A percentile compares a stretch with the other conserved stretches of the same genome.
phyloP scores from a whole-genome alignment of 1,140 invertebrate genomes.

The Cepaea nemoralis region DNA sequence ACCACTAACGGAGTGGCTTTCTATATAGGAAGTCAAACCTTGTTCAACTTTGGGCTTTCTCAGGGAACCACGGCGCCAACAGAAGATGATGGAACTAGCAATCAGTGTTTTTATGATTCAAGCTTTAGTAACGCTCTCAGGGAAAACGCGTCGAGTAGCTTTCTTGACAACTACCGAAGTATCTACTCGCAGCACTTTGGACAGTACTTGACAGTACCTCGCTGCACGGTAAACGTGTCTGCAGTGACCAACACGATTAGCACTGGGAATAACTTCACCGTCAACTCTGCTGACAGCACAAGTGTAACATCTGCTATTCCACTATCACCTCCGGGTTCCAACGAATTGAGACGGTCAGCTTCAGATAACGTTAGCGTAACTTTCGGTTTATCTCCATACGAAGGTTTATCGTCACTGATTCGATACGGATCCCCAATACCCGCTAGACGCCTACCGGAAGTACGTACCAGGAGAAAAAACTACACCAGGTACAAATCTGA shows the following conservation, averaged over 20 bases:
- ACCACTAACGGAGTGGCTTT: neutral
- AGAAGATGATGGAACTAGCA: neutral
- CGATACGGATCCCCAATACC: conserved; percentile 25
- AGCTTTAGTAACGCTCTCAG: neutral
- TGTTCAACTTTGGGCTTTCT: neutral
- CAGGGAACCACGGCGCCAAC: neutral
- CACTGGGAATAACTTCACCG: neutral
- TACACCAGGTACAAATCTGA: conserved; percentile 20
- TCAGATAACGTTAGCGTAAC: conserved; percentile 15
- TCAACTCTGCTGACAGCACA: neutral
- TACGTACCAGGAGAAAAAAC: neutral
- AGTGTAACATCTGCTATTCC: neutral
- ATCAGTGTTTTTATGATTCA: neutral
- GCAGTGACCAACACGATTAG: neutral
- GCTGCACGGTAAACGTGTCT: neutral
- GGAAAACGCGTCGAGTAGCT: neutral
- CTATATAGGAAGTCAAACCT: conserved; percentile 30
- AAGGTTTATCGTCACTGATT: neutral
- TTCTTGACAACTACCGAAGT: conserved; percentile 2
- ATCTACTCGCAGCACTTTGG: neutral
- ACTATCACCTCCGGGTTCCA: neutral
- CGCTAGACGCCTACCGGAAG: neutral
- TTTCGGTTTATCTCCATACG: neutral
- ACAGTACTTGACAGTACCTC: conserved; percentile 24
- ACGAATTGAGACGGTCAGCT: conserved; percentile 11